A percentile compares a stretch with the other conserved stretches of the same genome.
Conservation (phyloP, 2,888 invertebrate genomes). For the Mamestra brassicae region DNA sequence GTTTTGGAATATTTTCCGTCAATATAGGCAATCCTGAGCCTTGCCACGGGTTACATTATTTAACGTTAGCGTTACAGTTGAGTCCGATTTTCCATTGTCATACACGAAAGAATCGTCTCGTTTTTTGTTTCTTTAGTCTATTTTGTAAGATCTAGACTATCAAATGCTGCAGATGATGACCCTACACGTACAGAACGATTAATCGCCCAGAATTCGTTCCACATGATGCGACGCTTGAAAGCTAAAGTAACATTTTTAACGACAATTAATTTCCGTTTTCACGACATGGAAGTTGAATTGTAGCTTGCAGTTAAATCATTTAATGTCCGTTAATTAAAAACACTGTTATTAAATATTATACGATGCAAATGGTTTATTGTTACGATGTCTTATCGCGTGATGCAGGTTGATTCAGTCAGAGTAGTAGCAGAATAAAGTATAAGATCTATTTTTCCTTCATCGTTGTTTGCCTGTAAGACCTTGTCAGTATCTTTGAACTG, state of each 20-base stretch:
- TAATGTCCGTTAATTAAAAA: constrained; percentile 27
- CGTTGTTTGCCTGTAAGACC: not conserved
- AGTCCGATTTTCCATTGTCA: too few species aligned
- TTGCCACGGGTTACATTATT: not conserved
- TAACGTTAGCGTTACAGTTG: too few species aligned
- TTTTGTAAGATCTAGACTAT: not conserved
- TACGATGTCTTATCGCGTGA: constrained; percentile 11
- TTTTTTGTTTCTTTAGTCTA: not conserved
- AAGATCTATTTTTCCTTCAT: not conserved
- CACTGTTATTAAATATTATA: constrained; percentile 34
- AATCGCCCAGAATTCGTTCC: constrained; percentile 59
- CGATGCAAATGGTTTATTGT: constrained; percentile 19
- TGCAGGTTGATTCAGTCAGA: not conserved
- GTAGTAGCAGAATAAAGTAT: not conserved
- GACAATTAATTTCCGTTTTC: constrained; percentile 60
- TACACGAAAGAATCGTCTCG: not conserved
- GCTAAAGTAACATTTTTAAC: constrained; percentile 61
- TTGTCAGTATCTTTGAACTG: constrained; percentile 4
- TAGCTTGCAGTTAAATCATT: constrained; percentile 38
- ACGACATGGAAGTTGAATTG: constrained; percentile 36
- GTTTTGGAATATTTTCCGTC: not conserved
- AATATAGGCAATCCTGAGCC: not conserved
- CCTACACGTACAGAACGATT: constrained; percentile 45
- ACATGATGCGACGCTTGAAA: constrained; percentile 58
- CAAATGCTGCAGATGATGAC: constrained; percentile 23